These are phyloP conservation scores for Campylomormyrus numenius DNA, from an alignment of 2,113 vertebrate species.

Conservation along the genomic window DNA sequence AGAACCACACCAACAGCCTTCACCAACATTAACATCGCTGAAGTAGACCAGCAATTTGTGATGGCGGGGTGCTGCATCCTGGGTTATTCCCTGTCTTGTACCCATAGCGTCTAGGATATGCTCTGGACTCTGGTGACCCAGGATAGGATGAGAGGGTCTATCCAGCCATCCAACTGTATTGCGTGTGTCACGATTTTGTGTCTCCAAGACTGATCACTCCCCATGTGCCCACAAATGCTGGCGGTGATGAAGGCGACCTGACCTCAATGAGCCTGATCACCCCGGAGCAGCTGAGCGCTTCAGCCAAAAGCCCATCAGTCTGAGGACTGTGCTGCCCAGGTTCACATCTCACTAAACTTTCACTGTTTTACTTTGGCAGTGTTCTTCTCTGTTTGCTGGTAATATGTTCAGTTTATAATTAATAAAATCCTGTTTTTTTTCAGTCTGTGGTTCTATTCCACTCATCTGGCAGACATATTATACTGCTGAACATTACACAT, in stretches of 20 bases:
- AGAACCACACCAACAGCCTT: background rate
- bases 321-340: background rate
- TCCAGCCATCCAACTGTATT: background rate
- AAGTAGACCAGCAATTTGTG: background rate
- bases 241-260: background rate
- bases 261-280: background rate
- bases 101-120: background rate
- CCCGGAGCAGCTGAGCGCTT: background rate
- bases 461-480: background rate
- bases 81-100: background rate
- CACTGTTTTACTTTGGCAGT: background rate
- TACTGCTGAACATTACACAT: background rate
- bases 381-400: background rate
- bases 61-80: background rate
- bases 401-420: background rate
- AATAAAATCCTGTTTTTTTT: background rate
- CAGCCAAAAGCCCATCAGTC: background rate
- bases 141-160: background rate
- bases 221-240: background rate
- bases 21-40: background rate
- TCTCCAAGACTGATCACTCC: background rate
- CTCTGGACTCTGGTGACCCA: background rate
- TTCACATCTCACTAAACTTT: background rate
- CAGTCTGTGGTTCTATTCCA: background rate
- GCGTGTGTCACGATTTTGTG: background rate